A percentile compares a stretch with the other conserved stretches of the same genome.
These are phyloP conservation scores for Bovichtus variegatus DNA, from an alignment of 2,797 vertebrate species.

Conservation along the genomic window DNA sequence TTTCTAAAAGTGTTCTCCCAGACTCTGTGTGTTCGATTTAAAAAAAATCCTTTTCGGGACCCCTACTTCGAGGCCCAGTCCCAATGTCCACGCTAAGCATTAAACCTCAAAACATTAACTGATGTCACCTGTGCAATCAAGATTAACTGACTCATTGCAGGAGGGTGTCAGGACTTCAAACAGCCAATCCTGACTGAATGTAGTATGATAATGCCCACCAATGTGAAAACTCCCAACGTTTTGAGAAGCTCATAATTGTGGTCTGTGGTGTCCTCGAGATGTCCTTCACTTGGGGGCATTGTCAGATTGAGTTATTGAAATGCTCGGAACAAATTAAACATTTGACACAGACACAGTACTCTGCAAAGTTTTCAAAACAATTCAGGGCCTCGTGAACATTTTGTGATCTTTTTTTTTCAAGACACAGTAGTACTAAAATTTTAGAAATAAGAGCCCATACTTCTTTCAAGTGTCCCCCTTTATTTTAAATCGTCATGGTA, in stretches of 20 bases:
- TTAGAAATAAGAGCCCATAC: background rate
- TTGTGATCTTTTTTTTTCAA: background rate
- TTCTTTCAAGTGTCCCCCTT: background rate
- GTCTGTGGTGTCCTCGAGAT: slow-evolving; percentile 46
- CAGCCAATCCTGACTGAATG: background rate
- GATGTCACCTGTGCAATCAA: background rate
- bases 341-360: slow-evolving; percentile 32
- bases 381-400: background rate
- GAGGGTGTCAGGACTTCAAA: slow-evolving; percentile 3
- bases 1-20: background rate
- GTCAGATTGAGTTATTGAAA: slow-evolving; percentile 70
- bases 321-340: slow-evolving; percentile 33
- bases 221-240: slow-evolving; percentile 29
- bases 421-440: background rate
- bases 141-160: background rate
- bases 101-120: slow-evolving; percentile 14
- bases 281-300: slow-evolving; percentile 59
- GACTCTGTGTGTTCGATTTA: background rate
- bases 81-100: background rate
- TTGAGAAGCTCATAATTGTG: slow-evolving; percentile 33
- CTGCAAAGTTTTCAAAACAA: slow-evolving; percentile 5
- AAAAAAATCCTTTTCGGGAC: background rate
- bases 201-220: slow-evolving; percentile 15
- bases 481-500: background rate
- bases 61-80: background rate